A percentile compares a stretch with the other conserved stretches of the same genome.
phyloP scores from a whole-genome alignment of 2,113 vertebrate species.

The Tiliqua scincoides region DNA sequence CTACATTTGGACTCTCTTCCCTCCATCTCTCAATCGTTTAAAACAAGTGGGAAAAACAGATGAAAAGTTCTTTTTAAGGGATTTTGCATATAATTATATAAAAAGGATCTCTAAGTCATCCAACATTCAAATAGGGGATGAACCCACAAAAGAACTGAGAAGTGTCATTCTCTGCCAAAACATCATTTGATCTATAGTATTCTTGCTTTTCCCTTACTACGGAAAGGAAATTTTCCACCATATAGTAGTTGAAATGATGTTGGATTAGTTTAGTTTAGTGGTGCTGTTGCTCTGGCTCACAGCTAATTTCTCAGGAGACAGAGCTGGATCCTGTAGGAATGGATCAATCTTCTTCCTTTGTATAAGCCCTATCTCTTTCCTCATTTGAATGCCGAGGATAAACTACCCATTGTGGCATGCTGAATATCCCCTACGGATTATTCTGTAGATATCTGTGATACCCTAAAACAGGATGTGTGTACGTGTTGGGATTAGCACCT shows the following conservation, averaged over 20 bases:
- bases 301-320: not conserved
- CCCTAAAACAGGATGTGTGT: not conserved
- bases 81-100: not conserved
- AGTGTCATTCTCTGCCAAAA: constrained; percentile 10
- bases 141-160: constrained; percentile 4
- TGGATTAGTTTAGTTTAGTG: not conserved
- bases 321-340: not conserved
- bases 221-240: not conserved
- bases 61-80: constrained; percentile 14
- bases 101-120: not conserved
- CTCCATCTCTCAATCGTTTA: not conserved
- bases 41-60: not conserved
- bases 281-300: not conserved
- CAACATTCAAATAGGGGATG: not conserved
- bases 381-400: not conserved
- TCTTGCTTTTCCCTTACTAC: not conserved
- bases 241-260: not conserved
- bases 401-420: not conserved
- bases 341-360: not conserved
- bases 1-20: not conserved
- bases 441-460: not conserved
- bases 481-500: not conserved
- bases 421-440: not conserved
- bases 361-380: not conserved
- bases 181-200: not conserved